Percentiles rank a stretch among this genome's conserved stretches.
phyloP scores from a whole-genome alignment of 2,888 invertebrate species.

The Therioaphis trifolii region DNA sequence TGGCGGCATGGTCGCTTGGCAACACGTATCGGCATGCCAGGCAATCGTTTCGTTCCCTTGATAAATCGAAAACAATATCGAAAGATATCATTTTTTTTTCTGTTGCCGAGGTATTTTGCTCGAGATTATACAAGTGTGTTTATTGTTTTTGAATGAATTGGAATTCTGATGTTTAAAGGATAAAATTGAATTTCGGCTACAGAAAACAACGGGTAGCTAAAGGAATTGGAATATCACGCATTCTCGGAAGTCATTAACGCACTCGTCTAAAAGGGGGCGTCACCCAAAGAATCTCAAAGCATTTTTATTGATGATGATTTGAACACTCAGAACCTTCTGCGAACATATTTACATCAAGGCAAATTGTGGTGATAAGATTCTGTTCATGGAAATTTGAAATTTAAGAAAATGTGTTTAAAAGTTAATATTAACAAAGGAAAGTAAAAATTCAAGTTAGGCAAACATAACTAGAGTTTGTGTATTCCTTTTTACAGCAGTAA shows the following conservation, averaged over 20 bases:
- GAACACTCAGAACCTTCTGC: not conserved
- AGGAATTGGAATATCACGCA: constrained; percentile 43
- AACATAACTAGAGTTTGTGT: no score
- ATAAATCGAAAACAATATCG: constrained; percentile 10
- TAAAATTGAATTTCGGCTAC: constrained; percentile 38
- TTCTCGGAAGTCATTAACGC: constrained; percentile 38
- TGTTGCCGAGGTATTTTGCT: not conserved
- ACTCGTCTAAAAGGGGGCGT: not conserved
- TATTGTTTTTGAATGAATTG: constrained; percentile 20
- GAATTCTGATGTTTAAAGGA: constrained; percentile 30
- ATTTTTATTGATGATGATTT: constrained; percentile 5
- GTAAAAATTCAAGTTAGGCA: no score
- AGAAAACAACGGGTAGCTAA: constrained; percentile 17
- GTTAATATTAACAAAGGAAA: no score
- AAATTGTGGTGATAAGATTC: not conserved
- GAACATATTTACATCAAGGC: not conserved
- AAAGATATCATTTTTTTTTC: not conserved
- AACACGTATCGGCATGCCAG: no score
- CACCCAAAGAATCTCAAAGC: constrained; percentile 11
- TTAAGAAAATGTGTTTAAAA: no score
- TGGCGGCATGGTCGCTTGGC: not conserved
- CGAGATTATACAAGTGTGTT: not conserved
- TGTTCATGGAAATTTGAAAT: no score
- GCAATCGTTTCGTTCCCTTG: not conserved
- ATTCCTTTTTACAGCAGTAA: no score